Evolutionary conservation across 2,113 vertebrate genomes (phyloP), one percentile per base, ranked within the genome.

Genomic region (Channa argus): DNA sequence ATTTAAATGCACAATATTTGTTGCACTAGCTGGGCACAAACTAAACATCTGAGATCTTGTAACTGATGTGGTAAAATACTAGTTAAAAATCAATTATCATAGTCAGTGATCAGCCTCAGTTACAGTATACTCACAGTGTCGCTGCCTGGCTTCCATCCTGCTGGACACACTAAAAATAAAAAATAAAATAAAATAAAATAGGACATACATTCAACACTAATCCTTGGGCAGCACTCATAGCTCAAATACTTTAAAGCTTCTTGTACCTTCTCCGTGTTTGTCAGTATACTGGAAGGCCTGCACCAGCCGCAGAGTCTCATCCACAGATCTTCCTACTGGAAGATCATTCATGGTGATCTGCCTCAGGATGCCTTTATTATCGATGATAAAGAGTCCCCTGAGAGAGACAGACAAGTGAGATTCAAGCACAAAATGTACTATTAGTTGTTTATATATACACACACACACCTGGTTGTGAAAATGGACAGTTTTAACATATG

Each of bases 321-420:
- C 97, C 71, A 99, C 98, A 1, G 96, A 99, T 92, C 98, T 94
- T 14, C 98, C 97, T 24, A 99, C 97, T 3, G 97, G 97, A 77
- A 99, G 96, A 84, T 99, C 98, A 36, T 99, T 98, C 96, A 99
- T 96, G 1, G 98, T 99, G 90, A 99, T 98, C 90, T 99, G 97
- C 72, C 97, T 94, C 36, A 99, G 94, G 83, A 94, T 80, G 66
- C 97, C 97, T 89, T 98, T 99, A 80, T 94, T 89, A 68, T 99
- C 97, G 34, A 99, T 97, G 87, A 99, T 98, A 87, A 99, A 99
- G 71, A 99, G 96, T 74, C 97, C 98, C 82, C 98, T 99, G 88
- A 81, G 70, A 75, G 83, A 85, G n/a, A 84, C 24, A 45, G 8
- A 72, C 6, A 54, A 13, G 13, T 37, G 8, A 14, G 15, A 65